Percentiles rank a stretch among this genome's conserved stretches.
Conservation (phyloP, 2,888 invertebrate species). For the Quadriops clusia region DNA sequence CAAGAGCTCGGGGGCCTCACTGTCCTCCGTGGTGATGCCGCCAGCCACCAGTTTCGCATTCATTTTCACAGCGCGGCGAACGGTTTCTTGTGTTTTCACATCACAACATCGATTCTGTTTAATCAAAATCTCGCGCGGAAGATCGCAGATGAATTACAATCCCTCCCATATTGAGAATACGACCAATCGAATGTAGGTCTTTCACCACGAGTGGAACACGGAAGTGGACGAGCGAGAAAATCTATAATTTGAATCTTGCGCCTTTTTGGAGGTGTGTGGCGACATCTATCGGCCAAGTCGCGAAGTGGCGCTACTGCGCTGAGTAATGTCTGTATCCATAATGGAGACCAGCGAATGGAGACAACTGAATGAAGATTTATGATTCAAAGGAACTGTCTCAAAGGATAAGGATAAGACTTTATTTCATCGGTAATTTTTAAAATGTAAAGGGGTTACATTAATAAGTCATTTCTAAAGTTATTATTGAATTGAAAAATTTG, state of each 20-base stretch:
- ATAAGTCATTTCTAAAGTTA: no score
- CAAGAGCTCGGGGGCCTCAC: slow-evolving; percentile 44
- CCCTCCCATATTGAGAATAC: slow-evolving; percentile 21
- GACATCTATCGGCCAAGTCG: slow-evolving; percentile 4
- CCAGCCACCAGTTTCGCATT: slow-evolving; percentile 47
- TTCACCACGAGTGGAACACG: slow-evolving; percentile 10
- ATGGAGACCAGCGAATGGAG: no score
- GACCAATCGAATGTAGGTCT: slow-evolving; percentile 23
- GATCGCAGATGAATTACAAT: slow-evolving; percentile 14
- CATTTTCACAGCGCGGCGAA: slow-evolving; percentile 47
- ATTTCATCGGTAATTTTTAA: no score
- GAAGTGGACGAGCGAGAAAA: slow-evolving; percentile 9
- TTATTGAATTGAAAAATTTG: no score
- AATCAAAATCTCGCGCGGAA: slow-evolving; percentile 25
- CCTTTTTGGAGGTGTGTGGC: slow-evolving; percentile 4
- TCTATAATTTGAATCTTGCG: slow-evolving; percentile 14
- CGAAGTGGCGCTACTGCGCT: no score
- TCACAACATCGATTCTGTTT: slow-evolving; percentile 11
- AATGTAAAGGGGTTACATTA: no score
- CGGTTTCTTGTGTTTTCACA: no score
- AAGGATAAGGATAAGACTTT: no score
- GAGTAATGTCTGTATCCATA: no score
- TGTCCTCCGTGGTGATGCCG: slow-evolving; percentile 37
- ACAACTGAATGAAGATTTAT: no score
- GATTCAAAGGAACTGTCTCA: no score